phyloP scores from a whole-genome alignment of 2,888 invertebrate species.

The Cephus runcator region DNA sequence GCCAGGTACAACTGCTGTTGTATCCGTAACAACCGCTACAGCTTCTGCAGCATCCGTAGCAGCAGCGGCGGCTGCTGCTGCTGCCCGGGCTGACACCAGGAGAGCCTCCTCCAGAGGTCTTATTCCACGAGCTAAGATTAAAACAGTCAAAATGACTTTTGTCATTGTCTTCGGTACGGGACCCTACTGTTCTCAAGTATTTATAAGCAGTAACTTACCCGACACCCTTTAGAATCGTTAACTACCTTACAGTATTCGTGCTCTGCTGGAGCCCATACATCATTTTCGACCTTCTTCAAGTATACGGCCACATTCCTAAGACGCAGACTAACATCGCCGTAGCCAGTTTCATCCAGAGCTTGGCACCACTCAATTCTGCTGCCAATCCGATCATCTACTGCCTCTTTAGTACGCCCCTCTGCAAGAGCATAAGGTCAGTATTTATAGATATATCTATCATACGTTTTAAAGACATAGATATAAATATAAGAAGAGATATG shows the following conservation, averaged over 20 bases:
- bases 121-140: slow-evolving; percentile 94
- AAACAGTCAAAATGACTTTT: slow-evolving; percentile 97
- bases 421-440: slow-evolving; percentile 82
- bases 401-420: slow-evolving; percentile 90
- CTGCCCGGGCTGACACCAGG: slow-evolving; percentile 67
- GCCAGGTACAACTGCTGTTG: slow-evolving; percentile 65
- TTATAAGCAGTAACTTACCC: not conserved
- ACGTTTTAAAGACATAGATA: not conserved
- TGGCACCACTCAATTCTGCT: slow-evolving; percentile 92
- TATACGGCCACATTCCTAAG: slow-evolving; percentile 83
- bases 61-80: not conserved
- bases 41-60: not conserved
- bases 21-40: slow-evolving; percentile 64
- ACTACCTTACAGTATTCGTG: slow-evolving; percentile 81
- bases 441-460: not conserved
- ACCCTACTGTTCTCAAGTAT: not conserved
- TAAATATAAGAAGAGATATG: not conserved
- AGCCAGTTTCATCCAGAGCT: slow-evolving; percentile 90
- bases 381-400: slow-evolving; percentile 96
- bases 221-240: not conserved
- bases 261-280: slow-evolving; percentile 97
- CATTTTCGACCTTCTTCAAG: slow-evolving; percentile 90
- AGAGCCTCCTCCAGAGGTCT: slow-evolving; percentile 91
- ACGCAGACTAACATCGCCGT: slow-evolving; percentile 86
- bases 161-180: slow-evolving; percentile 92